A percentile compares a stretch with the other conserved stretches of the same genome.
Evolutionary conservation across 2,113 vertebrate species (phyloP).

Genomic region (Phainopepla nitens): DNA sequence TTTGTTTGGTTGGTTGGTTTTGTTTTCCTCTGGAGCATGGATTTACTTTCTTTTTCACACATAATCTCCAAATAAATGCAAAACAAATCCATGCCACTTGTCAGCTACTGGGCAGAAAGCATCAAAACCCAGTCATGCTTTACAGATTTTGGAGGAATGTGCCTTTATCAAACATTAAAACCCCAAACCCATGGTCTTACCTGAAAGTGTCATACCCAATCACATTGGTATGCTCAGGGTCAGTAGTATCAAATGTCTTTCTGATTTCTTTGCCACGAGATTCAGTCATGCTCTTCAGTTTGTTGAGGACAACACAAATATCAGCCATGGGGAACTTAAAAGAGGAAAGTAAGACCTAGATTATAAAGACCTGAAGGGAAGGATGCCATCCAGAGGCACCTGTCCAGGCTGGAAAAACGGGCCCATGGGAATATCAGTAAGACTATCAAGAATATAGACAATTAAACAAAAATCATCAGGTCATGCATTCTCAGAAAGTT

Average conservation of each 20-base stretch:
- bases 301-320: conserved; percentile 73
- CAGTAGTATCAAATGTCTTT: conserved; percentile 70
- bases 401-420: neutral
- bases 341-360: neutral
- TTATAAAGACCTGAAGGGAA: neutral
- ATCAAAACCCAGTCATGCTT: neutral
- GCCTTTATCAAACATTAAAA: neutral
- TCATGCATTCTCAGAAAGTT: neutral
- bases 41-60: neutral
- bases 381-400: neutral
- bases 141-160: neutral
- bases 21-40: neutral
- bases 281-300: conserved; percentile 73
- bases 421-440: neutral
- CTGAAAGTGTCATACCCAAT: conserved; percentile 83
- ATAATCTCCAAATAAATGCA: neutral
- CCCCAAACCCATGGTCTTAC: conserved; percentile 54
- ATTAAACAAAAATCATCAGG: neutral
- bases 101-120: neutral
- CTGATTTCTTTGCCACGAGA: conserved; percentile 76
- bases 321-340: conserved; percentile 82
- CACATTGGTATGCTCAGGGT: conserved; percentile 64
- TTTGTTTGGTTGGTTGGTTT: no score
- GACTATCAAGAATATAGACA: neutral
- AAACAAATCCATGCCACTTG: neutral